Evolutionary conservation across 2,797 vertebrate genomes (phyloP), one percentile per base, ranked within the genome.

Genomic region (Iguana delicatissima): DNA sequence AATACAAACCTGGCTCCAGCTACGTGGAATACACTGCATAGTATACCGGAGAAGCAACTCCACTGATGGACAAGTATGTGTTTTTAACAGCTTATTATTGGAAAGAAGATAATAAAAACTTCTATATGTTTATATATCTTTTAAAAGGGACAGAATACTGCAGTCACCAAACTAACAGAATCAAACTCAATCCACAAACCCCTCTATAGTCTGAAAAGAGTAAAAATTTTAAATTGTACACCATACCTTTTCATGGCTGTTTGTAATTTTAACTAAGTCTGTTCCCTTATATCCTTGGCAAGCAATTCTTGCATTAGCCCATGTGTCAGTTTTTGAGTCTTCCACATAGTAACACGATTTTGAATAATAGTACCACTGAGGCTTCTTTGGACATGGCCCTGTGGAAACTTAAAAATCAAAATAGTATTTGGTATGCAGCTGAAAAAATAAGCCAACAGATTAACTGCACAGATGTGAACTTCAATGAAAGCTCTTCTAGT

Each of bases 341-440:
- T 90, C 91, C 42, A 92, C 85, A 80, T 90, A 92, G 76, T 89
- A 92, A 87, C 91, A 92, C 29, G 85, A 80, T 57, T 64, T 92
- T 69, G 35, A 84, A 87, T 80, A 89, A 89, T 84, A 85, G 42
- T 92, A 12, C 91, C 91, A 92, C 12, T 84, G 64, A 20, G 74
- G 74, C n/a, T 62, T 64, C 76, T 80, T 83, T 50, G 91, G 85
- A 57, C 91, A 92, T 38, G 77, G 22, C 52, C 52, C 55, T 84
- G 10, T 62, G 42, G 38, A 52, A 89, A 67, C 91, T 92, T 50
- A 29, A 74, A 84, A 52, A 83, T 14, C 35, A 83, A 89, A 83
- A 86, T 29, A 82, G 13, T 32, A 79, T 20, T 84, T 86, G 42
- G 62, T 29, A 79, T 69, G 67, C 10, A 32, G 9, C 8, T 76